Conservation (phyloP, 2,888 invertebrate genomes). For the Tinea trinotella region DNA sequence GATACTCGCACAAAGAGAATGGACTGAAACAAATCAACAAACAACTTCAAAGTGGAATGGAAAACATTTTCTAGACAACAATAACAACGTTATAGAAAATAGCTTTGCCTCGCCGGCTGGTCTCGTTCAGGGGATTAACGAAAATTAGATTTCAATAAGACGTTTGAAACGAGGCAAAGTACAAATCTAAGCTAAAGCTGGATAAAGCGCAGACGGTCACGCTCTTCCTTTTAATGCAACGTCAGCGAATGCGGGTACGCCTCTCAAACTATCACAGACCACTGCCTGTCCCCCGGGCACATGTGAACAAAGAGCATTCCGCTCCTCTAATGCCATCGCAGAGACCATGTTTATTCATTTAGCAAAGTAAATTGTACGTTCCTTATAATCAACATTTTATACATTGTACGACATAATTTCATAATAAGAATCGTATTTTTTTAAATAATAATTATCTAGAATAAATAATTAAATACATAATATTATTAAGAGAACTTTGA, state of each 20-base stretch:
- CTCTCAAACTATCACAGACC: conserved; percentile 22
- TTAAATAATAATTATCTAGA: not conserved
- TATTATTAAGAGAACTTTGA: no score
- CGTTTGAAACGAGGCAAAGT: conserved; percentile 53
- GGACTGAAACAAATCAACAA: conserved; percentile 22
- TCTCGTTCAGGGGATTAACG: conserved; percentile 59
- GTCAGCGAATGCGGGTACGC: conserved; percentile 34
- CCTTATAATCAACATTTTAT: not conserved
- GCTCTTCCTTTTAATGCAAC: conserved; percentile 54
- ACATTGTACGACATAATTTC: no score
- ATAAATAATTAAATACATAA: no score
- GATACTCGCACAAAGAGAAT: no score
- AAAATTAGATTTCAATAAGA: conserved; percentile 72
- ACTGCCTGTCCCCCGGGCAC: conserved; percentile 7
- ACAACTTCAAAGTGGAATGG: conserved; percentile 24
- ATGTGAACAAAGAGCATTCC: not conserved
- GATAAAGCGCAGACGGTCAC: conserved; percentile 56
- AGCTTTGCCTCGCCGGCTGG: conserved; percentile 36
- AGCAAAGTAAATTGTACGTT: not conserved
- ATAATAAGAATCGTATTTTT: not conserved
- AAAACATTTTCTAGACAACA: conserved; percentile 39
- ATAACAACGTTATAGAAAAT: conserved; percentile 43
- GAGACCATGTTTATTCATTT: not conserved
- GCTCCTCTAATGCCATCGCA: not conserved
- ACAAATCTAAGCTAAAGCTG: conserved; percentile 56